These are phyloP conservation scores for Drosophila fulvimacula DNA, from an alignment of 2,888 invertebrate genomes.

Conservation along the genomic window DNA sequence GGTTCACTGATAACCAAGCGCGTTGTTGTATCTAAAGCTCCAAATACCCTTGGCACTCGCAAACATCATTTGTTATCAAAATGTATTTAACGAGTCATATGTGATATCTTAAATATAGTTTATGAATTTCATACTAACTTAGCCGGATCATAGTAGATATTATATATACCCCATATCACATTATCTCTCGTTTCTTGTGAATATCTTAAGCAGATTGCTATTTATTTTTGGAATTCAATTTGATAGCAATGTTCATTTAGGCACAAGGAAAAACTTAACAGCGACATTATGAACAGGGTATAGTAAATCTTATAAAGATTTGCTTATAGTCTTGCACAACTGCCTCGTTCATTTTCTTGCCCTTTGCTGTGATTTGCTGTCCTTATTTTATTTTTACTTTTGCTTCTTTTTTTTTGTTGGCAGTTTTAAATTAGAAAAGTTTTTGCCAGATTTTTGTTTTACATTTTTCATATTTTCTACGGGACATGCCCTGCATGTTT, in stretches of 20 bases:
- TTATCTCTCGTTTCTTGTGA: neutral
- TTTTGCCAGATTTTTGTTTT: constrained; percentile 79
- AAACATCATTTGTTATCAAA: neutral
- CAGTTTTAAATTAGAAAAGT: constrained; percentile 80
- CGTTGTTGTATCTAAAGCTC: neutral
- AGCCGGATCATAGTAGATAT: no score
- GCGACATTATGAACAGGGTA: constrained; percentile 35
- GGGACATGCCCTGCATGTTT: constrained; percentile 72
- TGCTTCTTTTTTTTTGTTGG: constrained; percentile 66
- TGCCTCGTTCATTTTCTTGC: constrained; percentile 39
- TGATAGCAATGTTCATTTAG: neutral
- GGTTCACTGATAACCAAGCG: neutral
- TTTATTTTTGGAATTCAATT: neutral
- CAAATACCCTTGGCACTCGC: constrained; percentile 17
- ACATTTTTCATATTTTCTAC: constrained; percentile 80
- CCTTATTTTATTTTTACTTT: constrained; percentile 53
- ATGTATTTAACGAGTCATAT: no score
- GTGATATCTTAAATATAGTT: neutral
- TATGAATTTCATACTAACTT: no score
- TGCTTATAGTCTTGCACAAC: constrained; percentile 47
- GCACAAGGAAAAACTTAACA: neutral
- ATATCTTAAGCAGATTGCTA: neutral
- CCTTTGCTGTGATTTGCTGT: constrained; percentile 58
- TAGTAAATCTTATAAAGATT: constrained; percentile 66
- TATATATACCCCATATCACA: no score